These are phyloP conservation scores for Ameiurus melas DNA, from an alignment of 2,113 vertebrate species.

Conservation along the genomic window DNA sequence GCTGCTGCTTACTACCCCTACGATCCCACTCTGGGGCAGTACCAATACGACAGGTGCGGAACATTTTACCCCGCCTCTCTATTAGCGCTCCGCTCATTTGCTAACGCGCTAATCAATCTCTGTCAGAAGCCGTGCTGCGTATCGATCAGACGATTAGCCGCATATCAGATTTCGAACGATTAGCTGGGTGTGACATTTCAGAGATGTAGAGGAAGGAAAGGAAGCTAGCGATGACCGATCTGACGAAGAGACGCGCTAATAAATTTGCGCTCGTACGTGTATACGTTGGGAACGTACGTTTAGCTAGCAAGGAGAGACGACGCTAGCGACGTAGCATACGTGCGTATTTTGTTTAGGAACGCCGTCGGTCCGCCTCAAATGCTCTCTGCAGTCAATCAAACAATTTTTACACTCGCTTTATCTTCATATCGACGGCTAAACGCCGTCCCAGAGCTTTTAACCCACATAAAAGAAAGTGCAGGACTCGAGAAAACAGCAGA, in stretches of 20 bases:
- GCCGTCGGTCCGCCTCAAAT: constrained; percentile 44
- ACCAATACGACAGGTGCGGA: constrained; percentile 93
- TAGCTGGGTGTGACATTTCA: neutral
- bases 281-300: neutral
- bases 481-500: constrained; percentile 40
- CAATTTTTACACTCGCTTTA: constrained; percentile 75
- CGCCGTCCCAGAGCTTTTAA: constrained; percentile 24
- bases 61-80: neutral
- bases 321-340: neutral
- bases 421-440: constrained; percentile 52
- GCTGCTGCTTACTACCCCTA: constrained; percentile 91
- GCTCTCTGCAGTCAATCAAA: constrained; percentile 75
- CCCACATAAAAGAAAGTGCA: constrained; percentile 22
- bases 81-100: neutral
- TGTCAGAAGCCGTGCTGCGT: neutral
- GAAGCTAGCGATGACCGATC: too few relatives aligned
- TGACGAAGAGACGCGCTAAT: neutral
- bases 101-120: constrained; percentile 20
- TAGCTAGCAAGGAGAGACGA: neutral
- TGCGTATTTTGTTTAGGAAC: neutral
- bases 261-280: neutral
- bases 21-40: constrained; percentile 91
- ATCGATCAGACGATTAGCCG: constrained; percentile 32
- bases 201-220: neutral
- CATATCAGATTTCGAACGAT: neutral